Percentiles rank a stretch among this genome's conserved stretches.
These are phyloP conservation scores for Dynastes grantii DNA, from an alignment of 2,888 invertebrate species.

Conservation along the genomic window DNA sequence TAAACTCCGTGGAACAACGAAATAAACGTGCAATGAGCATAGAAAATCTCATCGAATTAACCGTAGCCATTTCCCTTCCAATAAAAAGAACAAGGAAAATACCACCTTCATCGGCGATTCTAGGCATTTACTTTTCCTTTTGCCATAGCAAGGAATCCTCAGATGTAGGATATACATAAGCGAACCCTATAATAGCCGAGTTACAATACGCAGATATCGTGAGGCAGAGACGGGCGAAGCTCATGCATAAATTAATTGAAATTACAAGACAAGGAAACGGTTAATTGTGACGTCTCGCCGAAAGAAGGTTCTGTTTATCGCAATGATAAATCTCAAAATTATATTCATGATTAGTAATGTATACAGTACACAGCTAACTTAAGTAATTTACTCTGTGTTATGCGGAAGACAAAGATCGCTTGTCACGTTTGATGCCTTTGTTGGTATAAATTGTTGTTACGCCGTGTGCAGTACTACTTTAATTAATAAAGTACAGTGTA, in stretches of 20 bases:
- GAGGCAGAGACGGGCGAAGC: background rate
- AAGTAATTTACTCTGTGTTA: background rate
- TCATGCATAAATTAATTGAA: conserved; percentile 38
- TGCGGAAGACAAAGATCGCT: background rate
- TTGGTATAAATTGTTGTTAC: too few species aligned
- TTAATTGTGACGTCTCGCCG: conserved; percentile 6
- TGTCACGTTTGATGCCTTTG: too few species aligned
- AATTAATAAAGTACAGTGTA: too few species aligned
- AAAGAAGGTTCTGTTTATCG: conserved; percentile 10
- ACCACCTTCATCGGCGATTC: background rate
- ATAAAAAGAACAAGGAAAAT: conserved; percentile 22
- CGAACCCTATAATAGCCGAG: background rate
- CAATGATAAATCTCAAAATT: conserved; percentile 7
- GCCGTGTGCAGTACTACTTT: too few species aligned
- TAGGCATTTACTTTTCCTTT: conserved; percentile 10
- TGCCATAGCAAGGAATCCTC: background rate
- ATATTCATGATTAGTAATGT: background rate
- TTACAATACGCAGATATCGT: background rate
- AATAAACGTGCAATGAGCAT: background rate
- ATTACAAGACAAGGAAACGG: conserved; percentile 23
- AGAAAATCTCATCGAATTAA: conserved; percentile 14
- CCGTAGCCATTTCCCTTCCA: background rate
- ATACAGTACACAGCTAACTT: background rate
- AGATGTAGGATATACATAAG: background rate
- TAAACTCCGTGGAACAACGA: conserved; percentile 2